Evolutionary conservation across 1,140 invertebrate genomes (phyloP).

Genomic region (Diplogasteroides magnus): DNA sequence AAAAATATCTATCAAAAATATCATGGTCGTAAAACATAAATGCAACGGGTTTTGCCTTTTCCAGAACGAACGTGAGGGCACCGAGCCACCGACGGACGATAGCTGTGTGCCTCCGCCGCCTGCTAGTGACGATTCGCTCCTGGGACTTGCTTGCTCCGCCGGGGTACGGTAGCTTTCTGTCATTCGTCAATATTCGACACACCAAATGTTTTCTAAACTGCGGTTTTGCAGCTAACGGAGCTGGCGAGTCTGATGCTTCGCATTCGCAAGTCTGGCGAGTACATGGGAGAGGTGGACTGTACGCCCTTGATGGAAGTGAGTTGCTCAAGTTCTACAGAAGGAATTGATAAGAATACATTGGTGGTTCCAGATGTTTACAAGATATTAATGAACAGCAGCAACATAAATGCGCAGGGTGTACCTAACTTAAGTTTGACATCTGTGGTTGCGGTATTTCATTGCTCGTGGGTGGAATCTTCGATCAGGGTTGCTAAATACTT

Average conservation of each 20-base stretch:
- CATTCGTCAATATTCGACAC: constrained; percentile 1
- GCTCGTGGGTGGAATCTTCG: too few species aligned
- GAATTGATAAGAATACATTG: too few species aligned
- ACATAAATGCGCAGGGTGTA: too few species aligned
- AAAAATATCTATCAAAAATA: too few species aligned
- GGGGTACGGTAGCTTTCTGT: constrained; percentile 58
- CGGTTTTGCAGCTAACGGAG: background rate
- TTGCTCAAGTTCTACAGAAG: constrained; percentile 62
- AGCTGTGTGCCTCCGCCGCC: background rate
- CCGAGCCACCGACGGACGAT: background rate
- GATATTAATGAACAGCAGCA: too few species aligned
- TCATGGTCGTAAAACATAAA: too few species aligned
- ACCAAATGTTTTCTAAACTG: constrained; percentile 3
- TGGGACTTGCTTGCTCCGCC: constrained; percentile 83
- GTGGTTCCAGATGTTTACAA: too few species aligned
- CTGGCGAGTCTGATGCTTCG: background rate
- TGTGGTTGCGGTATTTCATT: too few species aligned
- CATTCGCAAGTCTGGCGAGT: background rate
- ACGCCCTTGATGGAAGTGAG: constrained; percentile 59
- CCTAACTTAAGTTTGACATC: too few species aligned
- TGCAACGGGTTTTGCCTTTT: too few species aligned
- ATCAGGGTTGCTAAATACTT: too few species aligned
- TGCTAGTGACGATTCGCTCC: constrained; percentile 71
- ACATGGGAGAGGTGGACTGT: background rate
- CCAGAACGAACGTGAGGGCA: constrained; percentile 2